Evolutionary conservation across 1,140 invertebrate species (phyloP).

Genomic region (Lucilia sericata): DNA sequence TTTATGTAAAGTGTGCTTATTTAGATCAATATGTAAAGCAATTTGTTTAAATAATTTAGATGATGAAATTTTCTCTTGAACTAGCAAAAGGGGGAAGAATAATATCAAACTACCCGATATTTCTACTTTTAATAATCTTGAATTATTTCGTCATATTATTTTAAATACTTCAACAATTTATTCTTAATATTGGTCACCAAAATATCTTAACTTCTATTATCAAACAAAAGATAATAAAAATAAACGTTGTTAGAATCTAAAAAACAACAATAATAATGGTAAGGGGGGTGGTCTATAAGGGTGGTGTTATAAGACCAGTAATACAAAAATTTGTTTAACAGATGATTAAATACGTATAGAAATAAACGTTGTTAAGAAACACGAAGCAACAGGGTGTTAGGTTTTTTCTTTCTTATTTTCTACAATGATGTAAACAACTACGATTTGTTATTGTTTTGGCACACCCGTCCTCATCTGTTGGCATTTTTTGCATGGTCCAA

Average conservation of each 20-base stretch:
- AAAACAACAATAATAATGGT: not conserved
- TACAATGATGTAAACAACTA: not conserved
- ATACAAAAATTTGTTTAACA: not conserved
- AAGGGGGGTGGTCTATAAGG: not conserved
- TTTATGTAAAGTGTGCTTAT: no score
- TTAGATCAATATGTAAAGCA: no score
- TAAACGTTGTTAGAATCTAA: not conserved
- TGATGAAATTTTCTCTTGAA: no score
- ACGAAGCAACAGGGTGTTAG: slow-evolving; percentile 19
- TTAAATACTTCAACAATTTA: no score
- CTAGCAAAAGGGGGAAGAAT: no score
- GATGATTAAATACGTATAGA: not conserved
- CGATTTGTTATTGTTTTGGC: slow-evolving; percentile 2
- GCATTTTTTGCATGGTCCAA: not conserved
- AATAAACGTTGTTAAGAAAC: not conserved
- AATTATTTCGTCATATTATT: no score
- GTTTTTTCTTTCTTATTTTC: not conserved
- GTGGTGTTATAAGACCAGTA: no score
- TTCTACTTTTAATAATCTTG: no score
- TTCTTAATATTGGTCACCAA: no score
- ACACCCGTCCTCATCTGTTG: not conserved
- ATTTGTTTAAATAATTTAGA: not conserved
- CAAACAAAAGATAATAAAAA: not conserved
- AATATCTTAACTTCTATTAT: not conserved
- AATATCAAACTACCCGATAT: no score